phyloP scores from a whole-genome alignment of 2,888 invertebrate species.

The Pheosia gnoma region DNA sequence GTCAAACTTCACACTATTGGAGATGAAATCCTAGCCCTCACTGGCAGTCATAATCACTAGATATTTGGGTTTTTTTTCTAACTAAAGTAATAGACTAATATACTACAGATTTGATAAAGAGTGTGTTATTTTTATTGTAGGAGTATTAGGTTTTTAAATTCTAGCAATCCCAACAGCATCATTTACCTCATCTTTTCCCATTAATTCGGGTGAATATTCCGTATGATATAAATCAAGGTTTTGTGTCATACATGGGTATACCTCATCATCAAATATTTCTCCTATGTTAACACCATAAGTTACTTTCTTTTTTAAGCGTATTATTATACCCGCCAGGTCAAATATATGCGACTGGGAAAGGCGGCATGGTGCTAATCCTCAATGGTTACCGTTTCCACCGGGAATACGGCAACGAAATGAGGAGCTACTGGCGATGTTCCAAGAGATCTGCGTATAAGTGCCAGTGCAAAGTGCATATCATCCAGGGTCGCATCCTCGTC shows the following conservation, averaged over 20 bases:
- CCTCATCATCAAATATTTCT: too few species aligned
- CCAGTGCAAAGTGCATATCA: constrained; percentile 57
- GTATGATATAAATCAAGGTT: too few species aligned
- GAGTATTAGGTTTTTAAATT: too few species aligned
- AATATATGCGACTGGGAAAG: constrained; percentile 54
- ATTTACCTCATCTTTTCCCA: too few species aligned
- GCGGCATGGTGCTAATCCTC: constrained; percentile 56
- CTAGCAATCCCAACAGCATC: too few species aligned
- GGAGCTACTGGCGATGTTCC: constrained; percentile 66
- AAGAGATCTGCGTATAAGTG: constrained; percentile 53
- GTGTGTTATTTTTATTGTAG: too few species aligned
- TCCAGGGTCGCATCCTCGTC: constrained; percentile 49
- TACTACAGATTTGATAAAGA: too few species aligned
- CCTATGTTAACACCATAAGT: too few species aligned
- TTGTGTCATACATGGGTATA: too few species aligned
- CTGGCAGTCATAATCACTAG: constrained; percentile 29
- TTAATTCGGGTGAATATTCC: too few species aligned
- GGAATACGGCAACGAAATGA: constrained; percentile 52
- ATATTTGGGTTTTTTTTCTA: neutral
- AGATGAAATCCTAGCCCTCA: constrained; percentile 11
- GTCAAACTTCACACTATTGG: constrained; percentile 40
- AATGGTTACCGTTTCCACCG: constrained; percentile 56
- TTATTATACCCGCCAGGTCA: constrained; percentile 30
- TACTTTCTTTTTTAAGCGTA: too few species aligned
- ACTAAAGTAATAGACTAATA: too few species aligned